Conservation (phyloP, 2,797 vertebrate genomes). For the Hoplostethus atlanticus region DNA sequence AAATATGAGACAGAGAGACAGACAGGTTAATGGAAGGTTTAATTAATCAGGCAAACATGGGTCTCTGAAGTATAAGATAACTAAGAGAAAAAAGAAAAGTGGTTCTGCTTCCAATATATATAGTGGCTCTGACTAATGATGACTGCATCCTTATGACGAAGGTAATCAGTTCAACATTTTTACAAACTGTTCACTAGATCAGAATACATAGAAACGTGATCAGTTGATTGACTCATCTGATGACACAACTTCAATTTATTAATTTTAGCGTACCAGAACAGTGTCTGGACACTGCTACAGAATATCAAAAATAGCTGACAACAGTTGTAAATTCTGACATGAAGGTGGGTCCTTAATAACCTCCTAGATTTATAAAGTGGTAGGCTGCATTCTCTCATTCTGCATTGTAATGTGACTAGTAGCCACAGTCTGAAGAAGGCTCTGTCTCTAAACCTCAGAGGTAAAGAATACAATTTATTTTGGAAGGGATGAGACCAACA, state of each 20-base stretch:
- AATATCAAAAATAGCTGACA: neutral
- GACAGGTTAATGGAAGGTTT: constrained; percentile 30
- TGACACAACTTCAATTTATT: neutral
- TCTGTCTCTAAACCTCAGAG: neutral
- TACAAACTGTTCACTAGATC: neutral
- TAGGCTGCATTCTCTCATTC: no score
- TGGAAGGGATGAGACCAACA: constrained; percentile 4
- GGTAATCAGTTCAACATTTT: no score
- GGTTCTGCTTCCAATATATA: no score
- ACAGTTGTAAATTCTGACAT: neutral
- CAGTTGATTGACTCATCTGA: neutral
- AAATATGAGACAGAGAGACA: neutral
- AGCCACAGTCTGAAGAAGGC: no score
- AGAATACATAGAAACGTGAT: neutral
- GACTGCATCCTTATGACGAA: no score
- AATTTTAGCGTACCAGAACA: no score
- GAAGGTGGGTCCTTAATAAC: no score
- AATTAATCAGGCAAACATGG: neutral
- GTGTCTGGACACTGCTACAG: no score
- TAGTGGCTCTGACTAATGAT: neutral
- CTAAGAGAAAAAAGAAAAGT: neutral
- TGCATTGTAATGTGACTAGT: no score
- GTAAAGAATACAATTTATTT: neutral
- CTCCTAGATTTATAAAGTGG: no score
- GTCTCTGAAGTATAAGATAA: neutral